Evolutionary conservation across 2,888 invertebrate genomes (phyloP).

Genomic region (Diaphora mendica): DNA sequence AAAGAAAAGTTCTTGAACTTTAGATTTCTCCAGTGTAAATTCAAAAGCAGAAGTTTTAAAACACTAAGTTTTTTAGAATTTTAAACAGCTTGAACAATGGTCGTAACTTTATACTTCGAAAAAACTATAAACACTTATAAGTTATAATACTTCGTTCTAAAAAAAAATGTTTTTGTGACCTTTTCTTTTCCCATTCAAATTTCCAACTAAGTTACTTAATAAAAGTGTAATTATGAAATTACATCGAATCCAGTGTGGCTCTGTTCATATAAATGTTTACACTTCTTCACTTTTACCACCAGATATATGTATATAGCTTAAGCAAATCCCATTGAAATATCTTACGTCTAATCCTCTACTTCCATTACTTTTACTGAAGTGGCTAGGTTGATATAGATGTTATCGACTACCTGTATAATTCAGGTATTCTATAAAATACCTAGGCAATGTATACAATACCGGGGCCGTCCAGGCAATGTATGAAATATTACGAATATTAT

Average conservation of each 20-base stretch:
- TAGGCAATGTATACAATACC: too few relatives aligned
- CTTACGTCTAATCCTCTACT: too few relatives aligned
- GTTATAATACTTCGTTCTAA: not conserved
- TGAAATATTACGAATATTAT: too few relatives aligned
- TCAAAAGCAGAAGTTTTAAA: not conserved
- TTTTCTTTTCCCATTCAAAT: not conserved
- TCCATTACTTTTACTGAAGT: too few relatives aligned
- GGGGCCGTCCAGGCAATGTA: too few relatives aligned
- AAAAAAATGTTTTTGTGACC: not conserved
- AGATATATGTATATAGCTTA: too few relatives aligned
- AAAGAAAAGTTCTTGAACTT: not conserved
- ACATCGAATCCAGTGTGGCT: not conserved
- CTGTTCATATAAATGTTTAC: too few relatives aligned
- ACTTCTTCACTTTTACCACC: too few relatives aligned
- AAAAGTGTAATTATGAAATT: not conserved
- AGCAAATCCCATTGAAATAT: too few relatives aligned
- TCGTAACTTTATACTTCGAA: not conserved
- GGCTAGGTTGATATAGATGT: too few relatives aligned
- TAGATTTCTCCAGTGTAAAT: not conserved
- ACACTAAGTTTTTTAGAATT: not conserved
- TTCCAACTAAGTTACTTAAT: not conserved
- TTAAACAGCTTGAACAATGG: not conserved
- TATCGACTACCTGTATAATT: too few relatives aligned
- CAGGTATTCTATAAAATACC: too few relatives aligned
- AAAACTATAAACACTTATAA: not conserved